Evolutionary conservation across 2,797 vertebrate species (phyloP), one percentile per base, ranked within the genome.

Genomic region (Sebastes matsubarae): DNA sequence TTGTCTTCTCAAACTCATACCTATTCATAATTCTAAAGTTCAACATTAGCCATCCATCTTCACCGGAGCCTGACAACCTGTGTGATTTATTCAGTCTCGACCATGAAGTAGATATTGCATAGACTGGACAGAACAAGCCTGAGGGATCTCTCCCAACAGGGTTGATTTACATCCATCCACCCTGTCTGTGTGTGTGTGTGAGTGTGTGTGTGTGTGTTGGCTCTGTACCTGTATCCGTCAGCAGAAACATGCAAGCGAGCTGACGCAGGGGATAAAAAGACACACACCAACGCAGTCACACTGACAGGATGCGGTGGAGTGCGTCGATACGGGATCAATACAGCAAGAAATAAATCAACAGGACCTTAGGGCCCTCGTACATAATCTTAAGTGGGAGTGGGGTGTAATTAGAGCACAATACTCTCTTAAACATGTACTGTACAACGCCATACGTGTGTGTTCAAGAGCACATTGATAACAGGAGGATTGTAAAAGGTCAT

Each of bases 171-270:
- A 84, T 86, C 66, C 55, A 68, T 77, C 75, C 22, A 60, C 66
- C 38, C 57, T 52, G 72, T 68, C 24, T 72, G 79, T 25, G 72
- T 70, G 42, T 73, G 65, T 29, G 54, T 59, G 50, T 80, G 11
- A 12, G 60, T 78, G 63, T 60, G 70, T n/a, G 38, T 69, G 38
- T 65, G 70, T 52, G 72, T 68, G 32, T 72, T 87, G 81, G 75
- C 88, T 82, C 72, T 67, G 60, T 76, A 80, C 85, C 81, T 87
- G 84, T 89, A 82, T 86, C 74, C 27, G 84, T 94, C 93, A 94
- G 93, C 92, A 93, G 86, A 94, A 93, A 90, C 75, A 78, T 61
- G 57, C 63, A 18, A 64, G 81, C 55, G 16, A 77, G 87, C 89
- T 92, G 93, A 94, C 59, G 69, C 77, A 77, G 75, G 72, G 77